phyloP scores from a whole-genome alignment of 2,888 invertebrate genomes.

The Amiota communis region DNA sequence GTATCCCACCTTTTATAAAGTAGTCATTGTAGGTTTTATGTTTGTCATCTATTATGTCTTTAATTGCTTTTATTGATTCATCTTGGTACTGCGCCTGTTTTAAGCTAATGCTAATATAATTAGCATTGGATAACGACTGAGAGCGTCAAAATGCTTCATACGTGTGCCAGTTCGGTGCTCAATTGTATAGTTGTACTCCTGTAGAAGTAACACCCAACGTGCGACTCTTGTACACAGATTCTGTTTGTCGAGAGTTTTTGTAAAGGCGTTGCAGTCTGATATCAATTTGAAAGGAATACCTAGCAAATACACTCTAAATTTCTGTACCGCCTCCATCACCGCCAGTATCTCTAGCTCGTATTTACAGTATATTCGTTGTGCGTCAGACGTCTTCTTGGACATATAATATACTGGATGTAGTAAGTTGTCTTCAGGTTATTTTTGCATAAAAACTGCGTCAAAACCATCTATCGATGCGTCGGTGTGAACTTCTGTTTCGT shows the following conservation, averaged over 20 bases:
- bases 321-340: slow-evolving; percentile 36
- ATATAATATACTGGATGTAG: no score
- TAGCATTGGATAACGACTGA: slow-evolving; percentile 44
- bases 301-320: slow-evolving; percentile 22
- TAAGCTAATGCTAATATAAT: slow-evolving; percentile 3
- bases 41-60: slow-evolving; percentile 35
- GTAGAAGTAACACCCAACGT: slow-evolving; percentile 45
- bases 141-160: slow-evolving; percentile 44
- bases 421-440: background rate
- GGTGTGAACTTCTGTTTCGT: slow-evolving; percentile 40
- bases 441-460: background rate
- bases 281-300: slow-evolving; percentile 31
- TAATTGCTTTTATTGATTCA: slow-evolving; percentile 40
- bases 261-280: slow-evolving; percentile 36
- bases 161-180: slow-evolving; percentile 38
- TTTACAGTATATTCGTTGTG: slow-evolving; percentile 48
- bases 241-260: slow-evolving; percentile 47
- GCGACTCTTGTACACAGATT: slow-evolving; percentile 51
- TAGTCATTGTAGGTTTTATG: slow-evolving; percentile 39
- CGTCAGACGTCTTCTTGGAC: slow-evolving; percentile 49
- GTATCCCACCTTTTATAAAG: slow-evolving; percentile 37
- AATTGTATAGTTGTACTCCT: slow-evolving; percentile 37
- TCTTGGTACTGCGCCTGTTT: slow-evolving; percentile 39
- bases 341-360: slow-evolving; percentile 60
- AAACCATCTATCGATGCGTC: background rate